Evolutionary conservation across 2,113 vertebrate species (phyloP).

Genomic region (Prochilodus magdalenae): DNA sequence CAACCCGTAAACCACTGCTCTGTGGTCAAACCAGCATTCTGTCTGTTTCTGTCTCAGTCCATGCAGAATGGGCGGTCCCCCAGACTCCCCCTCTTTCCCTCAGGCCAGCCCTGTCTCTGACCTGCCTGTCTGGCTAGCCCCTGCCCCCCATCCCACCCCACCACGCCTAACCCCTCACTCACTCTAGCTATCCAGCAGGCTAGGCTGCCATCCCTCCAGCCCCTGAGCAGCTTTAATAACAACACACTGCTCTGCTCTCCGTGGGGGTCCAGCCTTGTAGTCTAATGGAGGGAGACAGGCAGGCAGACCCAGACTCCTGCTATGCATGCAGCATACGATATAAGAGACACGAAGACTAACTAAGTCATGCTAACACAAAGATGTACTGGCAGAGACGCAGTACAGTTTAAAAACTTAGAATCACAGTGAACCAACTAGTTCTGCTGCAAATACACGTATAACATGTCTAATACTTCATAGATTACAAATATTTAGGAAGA

Average conservation of each 20-base stretch:
- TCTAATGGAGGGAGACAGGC: constrained; percentile 46
- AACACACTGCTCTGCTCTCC: constrained; percentile 34
- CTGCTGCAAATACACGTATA: no score
- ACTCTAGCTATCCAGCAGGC: neutral
- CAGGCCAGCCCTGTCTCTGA: constrained; percentile 4
- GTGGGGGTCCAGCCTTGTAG: constrained; percentile 43
- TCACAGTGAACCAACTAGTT: no score
- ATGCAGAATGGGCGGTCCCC: neutral
- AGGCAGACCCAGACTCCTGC: constrained; percentile 20
- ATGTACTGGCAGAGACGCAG: neutral
- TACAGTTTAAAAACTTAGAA: neutral
- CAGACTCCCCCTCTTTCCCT: constrained; percentile 19
- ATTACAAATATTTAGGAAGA: no score
- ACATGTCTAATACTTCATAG: no score
- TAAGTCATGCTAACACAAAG: constrained; percentile 12
- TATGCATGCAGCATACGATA: constrained; percentile 20
- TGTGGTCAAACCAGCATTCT: no score
- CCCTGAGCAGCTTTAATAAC: constrained; percentile 51
- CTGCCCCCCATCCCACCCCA: no score
- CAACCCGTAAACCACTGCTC: no score
- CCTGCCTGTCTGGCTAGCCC: constrained; percentile 15
- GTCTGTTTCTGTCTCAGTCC: neutral
- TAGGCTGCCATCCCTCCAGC: constrained; percentile 13
- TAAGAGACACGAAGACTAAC: neutral
- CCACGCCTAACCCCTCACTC: no score